Evolutionary conservation across 2,888 invertebrate genomes (phyloP).

Genomic region (Lasioglossum oenotherae): DNA sequence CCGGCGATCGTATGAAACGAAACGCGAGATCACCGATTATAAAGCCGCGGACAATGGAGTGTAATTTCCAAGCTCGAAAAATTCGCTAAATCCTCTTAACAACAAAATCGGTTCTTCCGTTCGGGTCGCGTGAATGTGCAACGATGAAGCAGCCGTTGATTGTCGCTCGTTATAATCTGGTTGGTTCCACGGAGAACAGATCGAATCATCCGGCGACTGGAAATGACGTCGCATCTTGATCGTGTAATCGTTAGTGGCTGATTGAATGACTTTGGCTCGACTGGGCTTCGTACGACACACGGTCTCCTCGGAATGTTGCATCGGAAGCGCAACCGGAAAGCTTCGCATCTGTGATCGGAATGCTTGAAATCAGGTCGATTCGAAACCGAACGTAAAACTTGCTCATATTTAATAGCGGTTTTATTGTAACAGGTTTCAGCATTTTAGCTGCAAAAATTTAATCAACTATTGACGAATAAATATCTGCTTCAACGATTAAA

Average conservation of each 20-base stretch:
- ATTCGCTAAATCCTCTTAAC: not conserved
- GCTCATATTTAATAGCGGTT: not conserved
- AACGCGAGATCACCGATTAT: not conserved
- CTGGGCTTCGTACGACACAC: not conserved
- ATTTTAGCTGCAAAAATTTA: not conserved
- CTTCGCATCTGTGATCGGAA: not conserved
- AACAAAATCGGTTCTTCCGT: constrained; percentile 15
- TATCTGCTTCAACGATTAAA: no score
- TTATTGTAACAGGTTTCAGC: not conserved
- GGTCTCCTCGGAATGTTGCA: not conserved
- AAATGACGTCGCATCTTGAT: constrained; percentile 20
- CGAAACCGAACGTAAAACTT: not conserved
- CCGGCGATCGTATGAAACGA: not conserved
- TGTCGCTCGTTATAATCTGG: constrained; percentile 38
- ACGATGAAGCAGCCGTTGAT: constrained; percentile 35
- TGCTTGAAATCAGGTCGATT: not conserved
- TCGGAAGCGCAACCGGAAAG: not conserved
- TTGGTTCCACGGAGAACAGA: not conserved
- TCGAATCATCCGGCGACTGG: constrained; percentile 12
- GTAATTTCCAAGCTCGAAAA: constrained; percentile 15
- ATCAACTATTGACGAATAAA: no score
- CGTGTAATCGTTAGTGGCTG: constrained; percentile 38
- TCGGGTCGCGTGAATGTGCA: not conserved
- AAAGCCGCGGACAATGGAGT: not conserved
- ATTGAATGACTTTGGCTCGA: constrained; percentile 31